These are phyloP conservation scores for Balanococcus diminutus DNA, from an alignment of 2,888 invertebrate genomes.

Conservation along the genomic window DNA sequence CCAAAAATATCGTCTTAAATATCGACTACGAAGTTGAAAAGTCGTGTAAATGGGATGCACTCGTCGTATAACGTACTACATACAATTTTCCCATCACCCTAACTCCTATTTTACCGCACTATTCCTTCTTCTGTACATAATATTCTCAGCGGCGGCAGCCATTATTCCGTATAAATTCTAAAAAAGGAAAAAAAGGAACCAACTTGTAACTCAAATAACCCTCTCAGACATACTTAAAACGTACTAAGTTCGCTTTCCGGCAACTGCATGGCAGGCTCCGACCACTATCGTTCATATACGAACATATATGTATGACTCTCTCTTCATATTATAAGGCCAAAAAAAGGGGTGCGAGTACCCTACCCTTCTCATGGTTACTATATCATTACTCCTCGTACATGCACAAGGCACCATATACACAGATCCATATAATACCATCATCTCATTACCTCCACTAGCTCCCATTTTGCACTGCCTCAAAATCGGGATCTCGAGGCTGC, in stretches of 20 bases:
- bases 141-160: neutral
- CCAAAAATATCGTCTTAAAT: neutral
- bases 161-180: neutral
- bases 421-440: neutral
- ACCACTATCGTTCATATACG: neutral
- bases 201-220: neutral
- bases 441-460: no score
- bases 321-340: neutral
- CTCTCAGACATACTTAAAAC: constrained; percentile 1
- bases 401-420: neutral
- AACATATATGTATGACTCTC: neutral
- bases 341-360: neutral
- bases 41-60: neutral
- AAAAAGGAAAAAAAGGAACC: neutral
- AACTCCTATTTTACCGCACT: neutral
- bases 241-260: neutral
- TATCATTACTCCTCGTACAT: neutral
- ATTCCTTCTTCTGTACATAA: neutral
- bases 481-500: no score
- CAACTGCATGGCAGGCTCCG: neutral
- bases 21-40: neutral
- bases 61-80: neutral
- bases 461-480: no score
- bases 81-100: neutral
- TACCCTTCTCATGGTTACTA: neutral